Percentiles rank a stretch among this genome's conserved stretches.
These are phyloP conservation scores for Telenomus remus DNA, from an alignment of 1,140 invertebrate species.

Conservation along the genomic window DNA sequence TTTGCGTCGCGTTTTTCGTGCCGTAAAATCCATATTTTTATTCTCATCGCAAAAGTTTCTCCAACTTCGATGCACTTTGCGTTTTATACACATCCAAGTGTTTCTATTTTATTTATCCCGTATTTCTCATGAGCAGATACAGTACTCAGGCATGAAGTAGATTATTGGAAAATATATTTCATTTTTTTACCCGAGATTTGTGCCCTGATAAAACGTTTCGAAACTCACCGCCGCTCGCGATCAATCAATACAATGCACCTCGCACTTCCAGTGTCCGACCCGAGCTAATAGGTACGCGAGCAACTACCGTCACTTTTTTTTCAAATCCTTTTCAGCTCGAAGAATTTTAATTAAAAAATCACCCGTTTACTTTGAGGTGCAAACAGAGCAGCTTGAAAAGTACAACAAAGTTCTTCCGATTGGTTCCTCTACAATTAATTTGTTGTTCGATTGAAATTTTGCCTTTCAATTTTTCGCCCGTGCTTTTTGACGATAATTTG, in stretches of 20 bases:
- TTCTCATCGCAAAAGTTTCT: conserved; percentile 31
- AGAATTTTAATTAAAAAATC: no score
- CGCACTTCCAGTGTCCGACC: no score
- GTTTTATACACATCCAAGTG: conserved; percentile 14
- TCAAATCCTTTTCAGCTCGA: no score
- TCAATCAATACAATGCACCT: no score
- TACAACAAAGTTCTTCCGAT: no score
- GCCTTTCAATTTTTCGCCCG: no score
- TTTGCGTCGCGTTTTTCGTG: conserved; percentile 34
- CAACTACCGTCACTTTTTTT: background rate
- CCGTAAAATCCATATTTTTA: conserved; percentile 41
- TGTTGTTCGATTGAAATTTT: no score
- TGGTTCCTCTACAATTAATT: no score
- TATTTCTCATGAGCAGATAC: conserved; percentile 38
- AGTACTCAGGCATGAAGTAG: conserved; percentile 25
- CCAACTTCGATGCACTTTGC: conserved; percentile 32
- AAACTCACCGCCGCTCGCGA: background rate
- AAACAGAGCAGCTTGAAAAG: no score
- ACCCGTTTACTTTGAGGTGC: no score
- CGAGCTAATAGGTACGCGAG: no score
- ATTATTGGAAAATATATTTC: conserved; percentile 42
- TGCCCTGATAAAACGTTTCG: conserved; percentile 7
- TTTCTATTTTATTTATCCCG: conserved; percentile 29
- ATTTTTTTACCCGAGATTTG: conserved; percentile 30
- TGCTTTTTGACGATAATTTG: no score